Evolutionary conservation across 1,140 invertebrate genomes (phyloP).

Genomic region (Drosophila suzukii): DNA sequence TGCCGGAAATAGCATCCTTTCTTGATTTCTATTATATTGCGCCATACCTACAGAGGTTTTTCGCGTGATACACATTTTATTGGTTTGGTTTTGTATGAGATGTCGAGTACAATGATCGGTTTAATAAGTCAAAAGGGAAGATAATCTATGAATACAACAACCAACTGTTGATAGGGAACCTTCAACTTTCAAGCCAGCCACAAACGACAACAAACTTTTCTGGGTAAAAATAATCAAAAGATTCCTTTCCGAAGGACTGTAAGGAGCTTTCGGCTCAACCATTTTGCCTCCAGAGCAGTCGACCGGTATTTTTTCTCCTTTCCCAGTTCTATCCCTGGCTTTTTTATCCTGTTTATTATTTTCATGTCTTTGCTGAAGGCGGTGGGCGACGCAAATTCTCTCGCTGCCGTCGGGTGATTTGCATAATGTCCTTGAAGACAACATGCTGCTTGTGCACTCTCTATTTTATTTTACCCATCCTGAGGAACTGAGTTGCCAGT

Average conservation of each 20-base stretch:
- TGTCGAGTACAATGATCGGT: slow-evolving; percentile 77
- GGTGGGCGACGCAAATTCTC: slow-evolving; percentile 28
- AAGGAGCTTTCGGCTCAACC: slow-evolving; percentile 35
- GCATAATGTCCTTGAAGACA: slow-evolving; percentile 80
- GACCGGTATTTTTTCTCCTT: slow-evolving; percentile 15
- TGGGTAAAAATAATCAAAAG: slow-evolving; percentile 55
- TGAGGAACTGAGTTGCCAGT: slow-evolving; percentile 50
- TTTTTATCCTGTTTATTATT: slow-evolving; percentile 75
- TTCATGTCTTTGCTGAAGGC: slow-evolving; percentile 30
- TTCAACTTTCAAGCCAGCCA: neutral
- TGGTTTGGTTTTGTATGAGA: slow-evolving; percentile 45
- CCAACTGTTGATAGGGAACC: slow-evolving; percentile 35
- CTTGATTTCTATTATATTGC: no score
- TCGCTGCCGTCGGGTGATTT: slow-evolving; percentile 59
- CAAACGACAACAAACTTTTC: slow-evolving; percentile 30
- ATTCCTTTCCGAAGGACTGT: slow-evolving; percentile 24
- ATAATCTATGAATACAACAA: slow-evolving; percentile 9
- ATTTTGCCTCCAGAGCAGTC: slow-evolving; percentile 1
- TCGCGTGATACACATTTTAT: neutral
- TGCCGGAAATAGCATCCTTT: no score
- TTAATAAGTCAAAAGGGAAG: slow-evolving; percentile 69
- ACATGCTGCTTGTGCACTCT: neutral
- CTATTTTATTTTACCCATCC: slow-evolving; percentile 13
- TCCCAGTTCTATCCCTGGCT: slow-evolving; percentile 39
- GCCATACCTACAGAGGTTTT: no score